Conservation (phyloP, 2,113 vertebrate genomes). For the Taurulus bubalis region DNA sequence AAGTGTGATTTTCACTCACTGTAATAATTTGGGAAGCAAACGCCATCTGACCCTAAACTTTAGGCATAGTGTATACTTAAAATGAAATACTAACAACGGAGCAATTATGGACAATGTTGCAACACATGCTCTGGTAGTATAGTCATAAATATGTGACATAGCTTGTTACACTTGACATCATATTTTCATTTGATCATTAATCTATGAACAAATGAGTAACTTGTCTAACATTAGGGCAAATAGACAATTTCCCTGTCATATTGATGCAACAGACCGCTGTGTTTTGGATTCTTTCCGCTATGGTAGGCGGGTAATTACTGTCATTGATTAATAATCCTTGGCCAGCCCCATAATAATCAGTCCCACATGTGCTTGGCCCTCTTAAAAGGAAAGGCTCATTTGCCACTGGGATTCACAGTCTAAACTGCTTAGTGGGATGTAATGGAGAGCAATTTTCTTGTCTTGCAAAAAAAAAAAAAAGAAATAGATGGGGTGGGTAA, state of each 20-base stretch:
- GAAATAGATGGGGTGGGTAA: slow-evolving; percentile 50
- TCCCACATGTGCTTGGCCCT: slow-evolving; percentile 81
- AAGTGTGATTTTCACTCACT: neutral
- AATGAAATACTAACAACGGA: neutral
- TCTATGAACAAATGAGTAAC: slow-evolving; percentile 64
- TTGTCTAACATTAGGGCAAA: slow-evolving; percentile 68
- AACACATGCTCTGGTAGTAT: neutral
- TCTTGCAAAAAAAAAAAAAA: slow-evolving; percentile 60
- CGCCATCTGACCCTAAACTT: neutral
- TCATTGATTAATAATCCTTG: slow-evolving; percentile 84
- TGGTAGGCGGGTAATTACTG: slow-evolving; percentile 82
- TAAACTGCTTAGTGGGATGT: slow-evolving; percentile 78
- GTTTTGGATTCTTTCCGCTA: slow-evolving; percentile 70
- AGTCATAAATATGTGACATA: slow-evolving; percentile 33
- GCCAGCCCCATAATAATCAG: slow-evolving; percentile 78
- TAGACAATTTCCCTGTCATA: slow-evolving; percentile 76
- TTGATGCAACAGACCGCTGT: slow-evolving; percentile 60
- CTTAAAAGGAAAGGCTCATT: slow-evolving; percentile 77
- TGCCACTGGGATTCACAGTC: slow-evolving; percentile 76
- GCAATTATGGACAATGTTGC: neutral
- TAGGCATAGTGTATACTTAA: neutral
- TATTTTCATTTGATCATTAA: slow-evolving; percentile 63
- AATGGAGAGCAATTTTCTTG: slow-evolving; percentile 84
- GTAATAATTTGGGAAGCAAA: neutral
- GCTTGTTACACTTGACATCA: slow-evolving; percentile 41